phyloP scores from a whole-genome alignment of 2,113 vertebrate species.

The Eulemur macaco region DNA sequence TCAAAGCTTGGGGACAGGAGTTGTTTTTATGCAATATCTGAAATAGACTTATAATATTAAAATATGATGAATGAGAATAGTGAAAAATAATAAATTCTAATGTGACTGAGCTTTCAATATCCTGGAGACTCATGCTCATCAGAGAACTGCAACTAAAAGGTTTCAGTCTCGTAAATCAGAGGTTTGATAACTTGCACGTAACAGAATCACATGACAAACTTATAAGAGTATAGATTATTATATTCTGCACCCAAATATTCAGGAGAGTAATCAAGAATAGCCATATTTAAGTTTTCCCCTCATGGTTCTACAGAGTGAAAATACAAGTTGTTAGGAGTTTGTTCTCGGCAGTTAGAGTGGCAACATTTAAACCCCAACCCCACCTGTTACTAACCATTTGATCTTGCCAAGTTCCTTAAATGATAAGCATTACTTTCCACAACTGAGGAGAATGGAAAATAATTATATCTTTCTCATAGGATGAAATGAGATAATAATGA shows the following conservation, averaged over 20 bases:
- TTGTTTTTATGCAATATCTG: not conserved
- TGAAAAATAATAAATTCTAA: slow-evolving; percentile 53
- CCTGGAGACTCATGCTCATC: not conserved
- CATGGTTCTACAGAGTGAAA: not conserved
- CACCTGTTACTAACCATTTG: not conserved
- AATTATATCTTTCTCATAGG: not conserved
- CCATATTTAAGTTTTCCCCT: slow-evolving; percentile 15
- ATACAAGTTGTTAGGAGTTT: not conserved
- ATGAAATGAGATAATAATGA: not conserved
- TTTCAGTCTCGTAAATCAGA: slow-evolving; percentile 61
- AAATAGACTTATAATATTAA: slow-evolving; percentile 60
- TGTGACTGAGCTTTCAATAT: slow-evolving; percentile 24
- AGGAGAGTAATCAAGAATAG: not conserved
- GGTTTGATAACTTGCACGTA: not conserved
- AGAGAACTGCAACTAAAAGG: not conserved
- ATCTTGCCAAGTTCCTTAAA: not conserved
- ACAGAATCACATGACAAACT: not conserved
- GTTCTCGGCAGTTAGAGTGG: not conserved
- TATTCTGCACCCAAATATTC: not conserved
- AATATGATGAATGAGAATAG: slow-evolving; percentile 62
- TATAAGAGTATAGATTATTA: slow-evolving; percentile 29
- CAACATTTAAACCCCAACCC: not conserved
- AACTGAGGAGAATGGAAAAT: not conserved
- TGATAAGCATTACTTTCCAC: not conserved
- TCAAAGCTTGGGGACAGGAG: not conserved